A percentile compares a stretch with the other conserved stretches of the same genome.
Evolutionary conservation across 1,140 invertebrate genomes (phyloP).

Genomic region (Lepidotrigona ventralis): DNA sequence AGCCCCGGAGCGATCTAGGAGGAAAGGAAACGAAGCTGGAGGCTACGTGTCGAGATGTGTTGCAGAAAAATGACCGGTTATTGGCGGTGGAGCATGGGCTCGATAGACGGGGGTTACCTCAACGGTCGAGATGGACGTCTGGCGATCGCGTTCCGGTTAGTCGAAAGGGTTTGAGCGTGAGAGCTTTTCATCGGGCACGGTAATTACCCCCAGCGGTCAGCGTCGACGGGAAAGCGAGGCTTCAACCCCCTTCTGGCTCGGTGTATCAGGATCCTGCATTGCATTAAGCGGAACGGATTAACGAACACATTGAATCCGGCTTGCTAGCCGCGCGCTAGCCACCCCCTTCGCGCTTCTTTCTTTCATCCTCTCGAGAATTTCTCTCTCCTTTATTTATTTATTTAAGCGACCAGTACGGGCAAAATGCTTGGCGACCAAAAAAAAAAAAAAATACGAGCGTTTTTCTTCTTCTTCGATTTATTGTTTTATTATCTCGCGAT

Average conservation of each 20-base stretch:
- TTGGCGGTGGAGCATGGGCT: slow-evolving; percentile 32
- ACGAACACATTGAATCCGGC: slow-evolving; percentile 39
- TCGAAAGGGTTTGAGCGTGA: slow-evolving; percentile 73
- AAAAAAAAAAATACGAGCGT: too few species aligned
- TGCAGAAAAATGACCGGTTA: slow-evolving; percentile 76
- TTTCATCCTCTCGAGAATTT: background rate
- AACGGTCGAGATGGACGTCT: slow-evolving; percentile 33
- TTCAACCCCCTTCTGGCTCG: slow-evolving; percentile 35
- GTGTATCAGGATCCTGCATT: slow-evolving; percentile 31
- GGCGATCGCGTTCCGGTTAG: slow-evolving; percentile 32
- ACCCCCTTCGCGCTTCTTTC: background rate
- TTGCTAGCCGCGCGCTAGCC: background rate
- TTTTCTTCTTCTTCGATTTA: too few species aligned
- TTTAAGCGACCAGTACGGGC: too few species aligned
- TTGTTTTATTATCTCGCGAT: too few species aligned
- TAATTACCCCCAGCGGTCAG: slow-evolving; percentile 78
- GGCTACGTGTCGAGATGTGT: slow-evolving; percentile 61
- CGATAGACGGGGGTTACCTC: slow-evolving; percentile 28
- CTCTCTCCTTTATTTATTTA: too few species aligned
- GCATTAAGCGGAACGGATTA: slow-evolving; percentile 55
- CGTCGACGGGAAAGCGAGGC: slow-evolving; percentile 59
- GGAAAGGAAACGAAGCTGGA: slow-evolving; percentile 44
- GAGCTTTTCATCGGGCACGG: slow-evolving; percentile 72
- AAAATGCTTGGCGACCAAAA: too few species aligned
- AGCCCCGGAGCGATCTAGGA: slow-evolving; percentile 31